Percentiles rank a stretch among this genome's conserved stretches.
These are phyloP conservation scores for Choristoneura rosaceana DNA, from an alignment of 2,888 invertebrate species.

Conservation along the genomic window DNA sequence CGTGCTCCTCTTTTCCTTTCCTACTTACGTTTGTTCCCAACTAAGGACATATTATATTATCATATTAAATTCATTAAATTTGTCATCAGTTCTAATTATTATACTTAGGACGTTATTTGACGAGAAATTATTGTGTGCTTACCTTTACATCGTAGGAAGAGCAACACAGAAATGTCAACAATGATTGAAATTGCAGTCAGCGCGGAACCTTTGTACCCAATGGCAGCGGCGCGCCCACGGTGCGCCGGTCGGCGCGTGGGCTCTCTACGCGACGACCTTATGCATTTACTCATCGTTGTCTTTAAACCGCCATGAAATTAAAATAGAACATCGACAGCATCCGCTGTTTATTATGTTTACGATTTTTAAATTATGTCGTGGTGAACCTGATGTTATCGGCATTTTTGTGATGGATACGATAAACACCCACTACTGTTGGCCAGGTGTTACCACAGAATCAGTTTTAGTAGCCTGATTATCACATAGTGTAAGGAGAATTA, in stretches of 20 bases:
- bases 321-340: slow-evolving; percentile 64
- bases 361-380: slow-evolving; percentile 59
- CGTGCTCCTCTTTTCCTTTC: neutral
- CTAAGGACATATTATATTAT: neutral
- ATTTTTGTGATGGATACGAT: slow-evolving; percentile 43
- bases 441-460: neutral
- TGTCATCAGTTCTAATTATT: neutral
- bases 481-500: no score
- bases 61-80: neutral
- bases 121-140: no score
- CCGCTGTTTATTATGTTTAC: slow-evolving; percentile 65
- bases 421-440: slow-evolving; percentile 12
- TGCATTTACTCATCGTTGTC: slow-evolving; percentile 63
- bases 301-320: slow-evolving; percentile 60
- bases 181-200: neutral
- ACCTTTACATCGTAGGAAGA: no score
- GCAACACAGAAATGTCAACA: neutral
- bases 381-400: slow-evolving; percentile 42
- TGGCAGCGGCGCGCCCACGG: neutral
- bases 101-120: no score
- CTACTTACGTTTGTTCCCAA: neutral
- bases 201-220: no score
- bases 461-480: neutral
- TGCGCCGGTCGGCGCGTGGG: slow-evolving; percentile 31
- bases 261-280: slow-evolving; percentile 46